phyloP scores from a whole-genome alignment of 2,797 vertebrate genomes.

The Dryobates pubescens region DNA sequence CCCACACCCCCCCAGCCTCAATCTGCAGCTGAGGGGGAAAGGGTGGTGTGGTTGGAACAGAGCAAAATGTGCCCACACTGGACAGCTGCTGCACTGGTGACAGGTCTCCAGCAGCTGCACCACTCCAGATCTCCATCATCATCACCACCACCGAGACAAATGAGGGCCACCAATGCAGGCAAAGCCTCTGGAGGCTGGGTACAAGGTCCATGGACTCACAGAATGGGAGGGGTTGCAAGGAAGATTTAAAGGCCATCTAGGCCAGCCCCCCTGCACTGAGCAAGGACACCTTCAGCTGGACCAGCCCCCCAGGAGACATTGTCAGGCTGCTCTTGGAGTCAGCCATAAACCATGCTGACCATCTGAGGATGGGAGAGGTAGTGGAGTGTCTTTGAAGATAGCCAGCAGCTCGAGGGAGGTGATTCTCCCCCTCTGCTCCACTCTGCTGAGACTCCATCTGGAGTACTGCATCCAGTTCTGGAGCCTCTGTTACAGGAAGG shows the following conservation, averaged over 20 bases:
- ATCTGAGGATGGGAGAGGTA: background rate
- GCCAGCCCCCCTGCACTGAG: no score
- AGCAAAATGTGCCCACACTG: fast-evolving
- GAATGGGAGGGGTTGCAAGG: background rate
- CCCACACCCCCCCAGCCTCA: background rate
- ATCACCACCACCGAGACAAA: fast-evolving
- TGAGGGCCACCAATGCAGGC: background rate
- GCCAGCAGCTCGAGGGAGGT: no score
- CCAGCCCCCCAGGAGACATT: fast-evolving
- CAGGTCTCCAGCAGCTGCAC: background rate
- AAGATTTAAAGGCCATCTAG: no score
- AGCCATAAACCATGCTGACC: fast-evolving
- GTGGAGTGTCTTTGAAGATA: no score
- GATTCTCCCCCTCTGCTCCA: no score
- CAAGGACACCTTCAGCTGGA: no score
- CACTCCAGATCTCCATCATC: background rate
- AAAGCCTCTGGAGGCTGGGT: background rate
- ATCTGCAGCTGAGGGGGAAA: background rate
- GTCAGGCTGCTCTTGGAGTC: fast-evolving
- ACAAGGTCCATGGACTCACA: background rate
- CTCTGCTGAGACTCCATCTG: no score
- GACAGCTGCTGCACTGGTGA: background rate
- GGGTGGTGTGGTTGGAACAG: background rate
- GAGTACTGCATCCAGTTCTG: no score
- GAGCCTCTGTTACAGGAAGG: no score